Base-by-base conservation (phyloP, 2,888 invertebrate genomes). In the Hydraecia micacea region DNA sequence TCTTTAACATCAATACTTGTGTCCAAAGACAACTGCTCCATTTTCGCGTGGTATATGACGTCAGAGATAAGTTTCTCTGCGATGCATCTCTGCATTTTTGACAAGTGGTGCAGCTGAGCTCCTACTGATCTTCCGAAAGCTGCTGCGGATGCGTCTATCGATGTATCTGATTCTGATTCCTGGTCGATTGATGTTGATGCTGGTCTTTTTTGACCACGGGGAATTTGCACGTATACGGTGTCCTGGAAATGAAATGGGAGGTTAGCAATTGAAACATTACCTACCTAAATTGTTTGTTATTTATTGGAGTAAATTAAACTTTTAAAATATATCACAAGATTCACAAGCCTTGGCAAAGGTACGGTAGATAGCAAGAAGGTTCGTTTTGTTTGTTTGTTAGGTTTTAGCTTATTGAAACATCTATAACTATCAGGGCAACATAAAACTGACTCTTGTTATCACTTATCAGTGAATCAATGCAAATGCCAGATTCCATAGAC, bases 1-100 rank as follows among this genome's bases (percentile, higher is more conserved):
- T 36, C 46, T 18, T 69, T 75, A 8, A 73, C 2, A 42, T 71
- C 60, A 2, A 86, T 66, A 11, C 11, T 32, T 8, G 86, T 55
- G 5, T 66, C 62, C 66, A 73, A 58, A 11, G 83, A 36, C 11
- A 83, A 46, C 1, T 83, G 65, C 0, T 86, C 83, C 86, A 83
- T 63, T 49, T 83, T 83, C 58, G 62, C 83, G 18, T 83, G 67
- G 52, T 86, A 88, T 2, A 87, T 84, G n/a, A 87, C 81, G 21
- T 87, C 88, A 28, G 88, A 81, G 18, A 87, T 87, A 15, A 88
- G 79, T 78, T 87, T 87, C 70, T 87, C 87, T 15, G 85, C 81
- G 6, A 88, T 83, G 46, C 81, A 88, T 55, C 88, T 75, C n/a
- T 83, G 83, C 62, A 70, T 66, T 66, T 86, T 86, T 36, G 72